Evolutionary conservation across 2,888 invertebrate species (phyloP).

Genomic region (Nomada lathburiana): DNA sequence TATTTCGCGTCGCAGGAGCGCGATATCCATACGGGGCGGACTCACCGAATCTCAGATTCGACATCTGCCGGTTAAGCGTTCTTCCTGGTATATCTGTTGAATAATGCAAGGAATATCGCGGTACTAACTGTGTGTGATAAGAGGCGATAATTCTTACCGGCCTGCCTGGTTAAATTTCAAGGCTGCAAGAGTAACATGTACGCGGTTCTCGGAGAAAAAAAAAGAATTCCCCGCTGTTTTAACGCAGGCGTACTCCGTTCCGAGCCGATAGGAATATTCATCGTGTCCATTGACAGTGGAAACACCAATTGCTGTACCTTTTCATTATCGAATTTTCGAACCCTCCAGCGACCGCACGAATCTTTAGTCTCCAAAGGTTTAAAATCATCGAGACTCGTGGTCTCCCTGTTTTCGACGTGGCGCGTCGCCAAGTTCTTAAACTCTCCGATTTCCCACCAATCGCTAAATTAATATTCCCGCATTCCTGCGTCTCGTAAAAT

Average conservation of each 20-base stretch:
- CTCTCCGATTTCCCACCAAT: not conserved
- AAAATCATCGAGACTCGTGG: too few relatives aligned
- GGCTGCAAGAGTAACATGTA: slow-evolving; percentile 38
- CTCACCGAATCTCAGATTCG: slow-evolving; percentile 12
- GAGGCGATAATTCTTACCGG: slow-evolving; percentile 63
- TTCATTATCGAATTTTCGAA: too few relatives aligned
- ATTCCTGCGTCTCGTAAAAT: too few relatives aligned
- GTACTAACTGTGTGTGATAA: slow-evolving; percentile 56
- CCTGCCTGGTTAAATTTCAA: slow-evolving; percentile 63
- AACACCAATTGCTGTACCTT: too few relatives aligned
- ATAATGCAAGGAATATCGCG: slow-evolving; percentile 64
- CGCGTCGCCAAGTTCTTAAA: not conserved
- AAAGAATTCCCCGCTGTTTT: not conserved
- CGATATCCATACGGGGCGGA: not conserved
- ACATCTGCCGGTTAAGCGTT: slow-evolving; percentile 1
- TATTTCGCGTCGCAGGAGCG: not conserved
- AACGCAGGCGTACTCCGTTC: not conserved
- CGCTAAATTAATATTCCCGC: too few relatives aligned
- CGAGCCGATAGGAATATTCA: not conserved
- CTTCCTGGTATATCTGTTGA: slow-evolving; percentile 45
- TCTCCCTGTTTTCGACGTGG: not conserved
- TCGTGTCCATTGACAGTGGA: too few relatives aligned
- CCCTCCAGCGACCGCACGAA: too few relatives aligned
- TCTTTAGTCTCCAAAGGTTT: too few relatives aligned
- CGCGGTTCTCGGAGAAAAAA: slow-evolving; percentile 13